A percentile compares a stretch with the other conserved stretches of the same genome.
Conservation (phyloP, 2,113 vertebrate species). For the Bostrychus sinensis region DNA sequence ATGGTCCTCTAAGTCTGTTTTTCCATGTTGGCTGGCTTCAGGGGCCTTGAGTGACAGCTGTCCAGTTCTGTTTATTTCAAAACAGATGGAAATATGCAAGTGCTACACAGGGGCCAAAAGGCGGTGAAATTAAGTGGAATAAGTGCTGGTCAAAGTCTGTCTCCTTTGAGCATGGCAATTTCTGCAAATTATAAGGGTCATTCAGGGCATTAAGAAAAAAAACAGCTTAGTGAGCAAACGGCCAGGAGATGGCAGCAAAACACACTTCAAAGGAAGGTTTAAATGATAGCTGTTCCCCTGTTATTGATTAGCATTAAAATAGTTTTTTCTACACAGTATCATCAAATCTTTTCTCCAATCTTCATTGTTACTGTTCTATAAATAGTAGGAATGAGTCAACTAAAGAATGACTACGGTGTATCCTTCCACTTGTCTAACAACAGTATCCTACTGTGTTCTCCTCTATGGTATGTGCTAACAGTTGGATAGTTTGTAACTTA, state of each 20-base stretch:
- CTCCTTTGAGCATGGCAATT: not conserved
- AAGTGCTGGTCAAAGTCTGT: not conserved
- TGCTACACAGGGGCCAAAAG: not conserved
- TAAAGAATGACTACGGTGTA: not conserved
- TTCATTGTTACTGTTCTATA: not conserved
- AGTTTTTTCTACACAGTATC: not conserved
- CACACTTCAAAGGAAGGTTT: conserved; percentile 34
- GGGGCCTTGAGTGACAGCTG: conserved; percentile 1
- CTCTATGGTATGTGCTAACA: not conserved
- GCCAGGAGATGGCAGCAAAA: conserved; percentile 75
- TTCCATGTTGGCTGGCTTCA: conserved; percentile 9
- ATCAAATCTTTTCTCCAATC: not conserved
- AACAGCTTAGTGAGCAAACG: not conserved
- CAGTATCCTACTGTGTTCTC: not conserved
- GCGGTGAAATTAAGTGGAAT: not conserved
- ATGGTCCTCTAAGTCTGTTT: not conserved
- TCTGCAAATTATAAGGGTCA: conserved; percentile 5
- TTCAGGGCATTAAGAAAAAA: not conserved
- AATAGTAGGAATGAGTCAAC: not conserved
- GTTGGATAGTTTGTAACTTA: not conserved
- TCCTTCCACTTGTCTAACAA: not conserved
- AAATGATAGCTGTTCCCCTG: not conserved
- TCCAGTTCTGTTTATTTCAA: conserved; percentile 13
- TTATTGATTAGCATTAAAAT: not conserved
- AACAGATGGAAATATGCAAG: not conserved